phyloP scores from a whole-genome alignment of 2,888 invertebrate species.

The Pecten maximus region DNA sequence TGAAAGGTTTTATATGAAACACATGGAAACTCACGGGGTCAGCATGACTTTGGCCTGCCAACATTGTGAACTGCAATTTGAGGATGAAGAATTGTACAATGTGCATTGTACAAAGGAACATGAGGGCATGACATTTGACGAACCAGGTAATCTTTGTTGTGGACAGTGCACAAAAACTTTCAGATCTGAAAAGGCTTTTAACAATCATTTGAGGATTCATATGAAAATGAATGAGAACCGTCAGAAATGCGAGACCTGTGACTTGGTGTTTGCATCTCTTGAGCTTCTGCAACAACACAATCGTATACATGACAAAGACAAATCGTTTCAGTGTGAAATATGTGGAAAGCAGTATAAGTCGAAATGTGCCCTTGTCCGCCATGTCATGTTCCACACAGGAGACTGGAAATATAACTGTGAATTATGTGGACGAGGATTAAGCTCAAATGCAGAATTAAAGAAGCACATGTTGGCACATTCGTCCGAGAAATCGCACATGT shows the following conservation, averaged over 20 bases:
- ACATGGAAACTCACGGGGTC: not conserved
- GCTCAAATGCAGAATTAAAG: not conserved
- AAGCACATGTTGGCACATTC: constrained; percentile 26
- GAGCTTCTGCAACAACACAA: not conserved
- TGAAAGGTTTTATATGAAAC: not conserved
- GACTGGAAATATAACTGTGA: not conserved
- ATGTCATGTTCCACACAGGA: not conserved
- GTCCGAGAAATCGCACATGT: not conserved
- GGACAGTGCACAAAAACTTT: not conserved
- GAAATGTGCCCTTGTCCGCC: not conserved
- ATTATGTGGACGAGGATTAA: not conserved
- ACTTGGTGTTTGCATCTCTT: not conserved
- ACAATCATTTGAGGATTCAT: not conserved
- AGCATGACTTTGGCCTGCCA: not conserved
- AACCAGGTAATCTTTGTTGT: not conserved
- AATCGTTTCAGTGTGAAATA: not conserved
- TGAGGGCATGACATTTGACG: not conserved
- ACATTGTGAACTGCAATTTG: not conserved
- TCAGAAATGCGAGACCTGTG: not conserved
- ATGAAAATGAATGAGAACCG: not conserved
- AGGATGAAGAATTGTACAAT: not conserved
- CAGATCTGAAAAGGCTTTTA: not conserved
- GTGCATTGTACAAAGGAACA: not conserved
- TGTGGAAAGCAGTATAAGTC: not conserved
- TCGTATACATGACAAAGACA: not conserved